These are phyloP conservation scores for Fulica atra DNA, from an alignment of 2,113 vertebrate species.

Conservation along the genomic window DNA sequence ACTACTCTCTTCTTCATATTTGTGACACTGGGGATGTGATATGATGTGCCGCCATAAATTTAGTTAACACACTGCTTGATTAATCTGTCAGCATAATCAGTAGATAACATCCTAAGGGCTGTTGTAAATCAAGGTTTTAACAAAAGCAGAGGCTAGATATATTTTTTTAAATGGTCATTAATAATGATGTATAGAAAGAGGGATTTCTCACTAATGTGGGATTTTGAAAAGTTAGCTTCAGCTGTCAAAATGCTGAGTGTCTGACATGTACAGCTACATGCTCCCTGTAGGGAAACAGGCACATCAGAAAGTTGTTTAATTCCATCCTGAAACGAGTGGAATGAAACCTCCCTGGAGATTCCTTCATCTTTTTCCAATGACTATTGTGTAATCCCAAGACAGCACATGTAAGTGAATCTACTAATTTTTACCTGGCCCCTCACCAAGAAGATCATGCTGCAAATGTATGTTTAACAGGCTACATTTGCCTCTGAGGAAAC, in stretches of 20 bases:
- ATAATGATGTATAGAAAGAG: background rate
- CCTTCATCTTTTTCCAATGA: background rate
- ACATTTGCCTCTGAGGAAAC: background rate
- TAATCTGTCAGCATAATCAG: background rate
- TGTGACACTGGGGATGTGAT: background rate
- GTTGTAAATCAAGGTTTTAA: background rate
- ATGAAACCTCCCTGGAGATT: background rate
- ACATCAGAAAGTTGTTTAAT: background rate
- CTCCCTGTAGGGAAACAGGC: background rate
- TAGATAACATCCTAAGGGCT: background rate
- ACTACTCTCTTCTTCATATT: background rate
- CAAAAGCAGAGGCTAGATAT: background rate
- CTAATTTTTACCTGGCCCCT: background rate
- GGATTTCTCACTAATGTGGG: background rate
- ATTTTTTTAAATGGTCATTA: background rate
- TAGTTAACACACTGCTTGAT: background rate
- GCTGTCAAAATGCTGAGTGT: background rate
- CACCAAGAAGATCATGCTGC: background rate
- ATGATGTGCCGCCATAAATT: background rate
- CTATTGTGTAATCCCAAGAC: background rate
- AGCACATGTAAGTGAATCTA: background rate
- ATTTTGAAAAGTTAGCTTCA: background rate
- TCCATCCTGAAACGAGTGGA: background rate
- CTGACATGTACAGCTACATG: background rate
- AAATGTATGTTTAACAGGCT: background rate